Evolutionary conservation across 2,888 invertebrate genomes (phyloP), one percentile per base, ranked within the genome.

Genomic region (Poecilobothrus nobilitatus): DNA sequence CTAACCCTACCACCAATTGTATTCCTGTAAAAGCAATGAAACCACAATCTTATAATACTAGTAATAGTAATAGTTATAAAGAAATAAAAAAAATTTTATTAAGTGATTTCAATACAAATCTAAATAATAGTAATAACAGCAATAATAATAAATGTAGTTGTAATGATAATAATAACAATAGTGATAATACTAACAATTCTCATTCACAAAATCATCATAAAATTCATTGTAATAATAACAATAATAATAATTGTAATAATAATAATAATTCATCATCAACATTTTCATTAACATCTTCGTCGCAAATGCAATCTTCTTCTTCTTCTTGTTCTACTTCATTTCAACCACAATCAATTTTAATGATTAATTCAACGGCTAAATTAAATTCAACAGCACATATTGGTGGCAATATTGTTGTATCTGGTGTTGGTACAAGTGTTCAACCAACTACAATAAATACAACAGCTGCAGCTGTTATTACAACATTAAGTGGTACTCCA

Each of bases 331-430:
- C 53, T 18, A 53, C 15, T 53, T 53, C 53, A 53, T 53, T 53
- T 63, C 63, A 22, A 63, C 34, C 27, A 18, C 68, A 70, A 69
- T 70, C 71, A 62, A 70, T 71, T 41, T 63, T 70, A 61, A 70
- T 71, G 76, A 74, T 77, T 72, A 78, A 77, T 71, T 71, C 74
- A 68, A 71, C 73, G 68, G 73, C 74, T 71, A 68, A 74, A 71
- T 68, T 73, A 69, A 73, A 73, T 72, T 71, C 72, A 70, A 71
- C 73, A 41, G 67, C 71, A 68, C 68, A 68, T 27, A 27, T 27
- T 63, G 53, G 53, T 53, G 53, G 53, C 15, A 53, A 53, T 53
- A 53, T 53, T 53, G 53, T 53, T 53, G 53, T 53, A 53, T 53
- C 70, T 53, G 68, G 63, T 68, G 37, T 69, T 7, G 61, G 68